These are phyloP conservation scores for Pristionchus pacificus DNA, from an alignment of 1,140 invertebrate genomes.

Conservation along the genomic window DNA sequence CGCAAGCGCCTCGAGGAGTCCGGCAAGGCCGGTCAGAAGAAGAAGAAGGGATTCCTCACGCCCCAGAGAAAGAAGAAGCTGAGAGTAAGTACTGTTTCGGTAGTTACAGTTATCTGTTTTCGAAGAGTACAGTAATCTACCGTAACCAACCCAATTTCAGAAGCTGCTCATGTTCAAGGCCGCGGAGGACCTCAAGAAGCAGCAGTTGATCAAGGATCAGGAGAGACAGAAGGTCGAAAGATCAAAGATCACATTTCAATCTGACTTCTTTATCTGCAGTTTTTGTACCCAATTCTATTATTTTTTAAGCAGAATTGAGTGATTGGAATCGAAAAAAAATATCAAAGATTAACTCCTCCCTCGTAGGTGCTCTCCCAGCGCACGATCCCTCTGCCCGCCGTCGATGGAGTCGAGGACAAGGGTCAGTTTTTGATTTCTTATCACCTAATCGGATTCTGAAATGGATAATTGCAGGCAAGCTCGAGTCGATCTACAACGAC, in stretches of 20 bases:
- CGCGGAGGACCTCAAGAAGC: conserved; percentile 96
- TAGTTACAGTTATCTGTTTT: not conserved
- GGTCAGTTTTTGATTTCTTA: conserved; percentile 43
- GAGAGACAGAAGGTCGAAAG: conserved; percentile 78
- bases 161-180: conserved; percentile 97
- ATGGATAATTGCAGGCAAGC: conserved; percentile 71
- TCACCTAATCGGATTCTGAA: no score
- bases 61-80: conserved; percentile 50
- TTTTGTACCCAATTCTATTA: no score
- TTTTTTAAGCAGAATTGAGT: no score
- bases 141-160: conserved; percentile 56
- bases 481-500: conserved; percentile 89
- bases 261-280: no score
- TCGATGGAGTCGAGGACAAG: conserved; percentile 52
- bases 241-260: no score
- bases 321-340: no score
- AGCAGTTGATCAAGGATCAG: conserved; percentile 93
- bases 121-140: no score
- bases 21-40: conserved; percentile 43
- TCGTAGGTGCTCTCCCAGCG: conserved; percentile 78
- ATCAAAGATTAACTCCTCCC: no score
- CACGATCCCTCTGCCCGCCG: conserved; percentile 53
- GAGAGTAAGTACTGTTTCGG: conserved; percentile 53
- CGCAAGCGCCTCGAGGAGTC: conserved; percentile 46
- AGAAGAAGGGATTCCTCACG: conserved; percentile 46